Evolutionary conservation across 2,797 vertebrate genomes (phyloP), one percentile per base, ranked within the genome.

Genomic region (Euphonia xanthogaster): DNA sequence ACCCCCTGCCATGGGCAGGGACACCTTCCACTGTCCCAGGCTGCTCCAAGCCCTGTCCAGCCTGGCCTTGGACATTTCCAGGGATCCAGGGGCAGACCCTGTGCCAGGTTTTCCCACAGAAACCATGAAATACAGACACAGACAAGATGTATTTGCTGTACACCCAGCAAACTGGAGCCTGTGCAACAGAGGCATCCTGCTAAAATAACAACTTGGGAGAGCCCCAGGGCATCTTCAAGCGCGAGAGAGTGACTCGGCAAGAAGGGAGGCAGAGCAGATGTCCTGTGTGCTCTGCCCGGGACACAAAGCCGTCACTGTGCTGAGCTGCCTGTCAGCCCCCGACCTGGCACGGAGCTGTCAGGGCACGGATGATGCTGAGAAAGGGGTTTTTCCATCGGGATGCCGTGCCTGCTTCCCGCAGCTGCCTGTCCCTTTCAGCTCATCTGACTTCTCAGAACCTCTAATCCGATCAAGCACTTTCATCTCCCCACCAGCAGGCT

Each of bases 31-130:
- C 15, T 4, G 0, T 0, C 35, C 35, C 48, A 70, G 22, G 5
- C 0, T 27, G 33, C 25, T 48, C 48, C 68, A 35, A 65, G 21
- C 17, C 20, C 21, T 0, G 0, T 47, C 58, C 54, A 68, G 0
- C 31, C 31, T 57, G 44, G 22, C 17, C 57, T 39, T 3, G 27
- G 6, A 14, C 27, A 39, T 12, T 12, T 0, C 30, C 48, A 62
- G 35, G 14, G 35, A 70, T 70, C 55, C 55, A 58, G 60, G 24
- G 16, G 21, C 60, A 79, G 37, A 54, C 0, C 21, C 30, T 40
- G 14, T 77, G 33, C 73, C 48, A 77, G 18, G 27, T 23, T 45
- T 31, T 45, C 25, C 58, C 25, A 22, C 1, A 23, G n/a, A 20
- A 54, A 48, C 4, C 1, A 14, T 1, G 3, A 62, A 16, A 33